phyloP scores from a whole-genome alignment of 1,140 invertebrate species.

The Galendromus occidentalis region DNA sequence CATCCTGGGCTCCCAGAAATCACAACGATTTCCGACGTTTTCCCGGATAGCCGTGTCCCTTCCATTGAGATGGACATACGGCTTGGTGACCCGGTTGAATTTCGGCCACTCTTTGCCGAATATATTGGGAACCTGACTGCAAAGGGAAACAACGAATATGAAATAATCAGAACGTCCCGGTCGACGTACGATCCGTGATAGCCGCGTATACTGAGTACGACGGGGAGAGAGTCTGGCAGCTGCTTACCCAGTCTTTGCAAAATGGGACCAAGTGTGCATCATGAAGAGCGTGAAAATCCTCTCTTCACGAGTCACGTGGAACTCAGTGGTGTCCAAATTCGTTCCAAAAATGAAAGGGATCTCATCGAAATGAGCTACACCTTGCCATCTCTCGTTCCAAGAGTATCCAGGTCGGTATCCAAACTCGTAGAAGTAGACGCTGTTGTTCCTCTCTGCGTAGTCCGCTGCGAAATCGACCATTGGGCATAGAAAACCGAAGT shows the following conservation, averaged over 20 bases:
- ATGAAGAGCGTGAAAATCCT: slow-evolving; percentile 1
- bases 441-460: not conserved
- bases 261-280: slow-evolving; percentile 7
- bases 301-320: not conserved
- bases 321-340: not conserved
- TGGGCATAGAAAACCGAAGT: not conserved
- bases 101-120: not conserved
- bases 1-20: not conserved
- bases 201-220: too few species aligned
- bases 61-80: not conserved
- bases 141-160: not conserved
- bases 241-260: not conserved
- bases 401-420: slow-evolving; percentile 1
- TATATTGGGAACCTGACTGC: not conserved
- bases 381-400: slow-evolving; percentile 1
- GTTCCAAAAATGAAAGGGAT: slow-evolving; percentile 7
- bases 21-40: not conserved
- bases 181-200: too few species aligned
- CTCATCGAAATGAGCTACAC: slow-evolving; percentile 7
- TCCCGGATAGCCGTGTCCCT: not conserved
- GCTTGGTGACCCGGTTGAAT: not conserved
- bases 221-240: too few species aligned
- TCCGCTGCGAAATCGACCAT: not conserved
- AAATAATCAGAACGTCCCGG: too few species aligned
- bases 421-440: not conserved